Evolutionary conservation across 2,797 vertebrate genomes (phyloP).

Genomic region (Sebastes miniatus): DNA sequence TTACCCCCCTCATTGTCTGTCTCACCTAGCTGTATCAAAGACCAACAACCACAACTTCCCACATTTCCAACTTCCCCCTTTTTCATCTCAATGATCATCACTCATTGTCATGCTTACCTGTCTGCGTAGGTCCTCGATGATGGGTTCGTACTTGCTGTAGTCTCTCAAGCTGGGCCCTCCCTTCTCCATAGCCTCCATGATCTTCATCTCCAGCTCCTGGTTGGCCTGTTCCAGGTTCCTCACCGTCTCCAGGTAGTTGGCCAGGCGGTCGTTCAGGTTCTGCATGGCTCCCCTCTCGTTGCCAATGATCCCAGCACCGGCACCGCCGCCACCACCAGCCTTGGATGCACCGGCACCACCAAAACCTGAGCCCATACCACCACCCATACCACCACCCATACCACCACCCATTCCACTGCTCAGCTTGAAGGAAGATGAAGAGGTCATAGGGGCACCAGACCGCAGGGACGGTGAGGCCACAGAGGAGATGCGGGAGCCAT

Average conservation of each 20-base stretch:
- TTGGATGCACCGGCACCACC: conserved; percentile 26
- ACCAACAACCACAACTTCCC: not conserved
- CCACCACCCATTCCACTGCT: conserved; percentile 78
- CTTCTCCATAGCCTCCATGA: conserved; percentile 87
- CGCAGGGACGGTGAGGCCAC: conserved; percentile 59
- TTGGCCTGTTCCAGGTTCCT: conserved; percentile 88
- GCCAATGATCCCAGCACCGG: conserved; percentile 64
- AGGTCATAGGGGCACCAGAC: conserved; percentile 51
- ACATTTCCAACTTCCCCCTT: not conserved
- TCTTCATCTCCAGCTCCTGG: conserved; percentile 85
- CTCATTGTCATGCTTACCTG: conserved; percentile 77
- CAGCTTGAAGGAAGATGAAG: conserved; percentile 79
- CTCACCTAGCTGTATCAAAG: not conserved
- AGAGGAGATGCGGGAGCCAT: conserved; percentile 69
- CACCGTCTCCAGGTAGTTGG: conserved; percentile 89
- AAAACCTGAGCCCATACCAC: conserved; percentile 54
- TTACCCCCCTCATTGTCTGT: not conserved
- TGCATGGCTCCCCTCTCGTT: conserved; percentile 93
- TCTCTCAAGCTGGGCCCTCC: conserved; percentile 84
- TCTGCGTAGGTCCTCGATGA: conserved; percentile 86
- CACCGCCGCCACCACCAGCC: conserved; percentile 1
- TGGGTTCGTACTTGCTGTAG: conserved; percentile 85
- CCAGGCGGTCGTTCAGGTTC: conserved; percentile 90
- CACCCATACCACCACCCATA: conserved; percentile 70
- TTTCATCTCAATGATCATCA: not conserved